Percentiles rank a stretch among this genome's conserved stretches.
phyloP scores from a whole-genome alignment of 2,113 vertebrate genomes.

The Ochotona curzoniae region DNA sequence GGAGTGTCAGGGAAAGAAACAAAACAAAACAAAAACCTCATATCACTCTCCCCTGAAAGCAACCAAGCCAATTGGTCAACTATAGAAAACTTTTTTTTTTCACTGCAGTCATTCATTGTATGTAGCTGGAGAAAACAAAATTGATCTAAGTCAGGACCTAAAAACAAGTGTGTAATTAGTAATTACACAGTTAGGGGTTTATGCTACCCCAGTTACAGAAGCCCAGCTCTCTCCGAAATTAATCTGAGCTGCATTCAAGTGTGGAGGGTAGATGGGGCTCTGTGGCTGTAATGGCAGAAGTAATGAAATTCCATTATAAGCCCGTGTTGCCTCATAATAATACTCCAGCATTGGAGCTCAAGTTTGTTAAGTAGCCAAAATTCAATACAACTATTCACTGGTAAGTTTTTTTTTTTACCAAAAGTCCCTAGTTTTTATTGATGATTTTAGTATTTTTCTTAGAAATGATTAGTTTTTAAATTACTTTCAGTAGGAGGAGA shows the following conservation, averaged over 20 bases:
- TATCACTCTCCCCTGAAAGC: conserved; percentile 16
- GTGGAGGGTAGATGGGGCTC: conserved; percentile 39
- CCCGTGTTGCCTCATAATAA: conserved; percentile 68
- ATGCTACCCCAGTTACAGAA: conserved; percentile 55
- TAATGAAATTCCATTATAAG: conserved; percentile 77
- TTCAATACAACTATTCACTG: conserved; percentile 70
- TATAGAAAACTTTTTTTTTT: background rate
- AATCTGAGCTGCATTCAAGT: conserved; percentile 38
- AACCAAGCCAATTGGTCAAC: conserved; percentile 40
- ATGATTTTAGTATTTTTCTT: conserved; percentile 79
- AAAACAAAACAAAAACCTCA: background rate
- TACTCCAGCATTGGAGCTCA: conserved; percentile 54
- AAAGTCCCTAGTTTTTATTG: conserved; percentile 75
- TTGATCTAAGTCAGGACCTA: conserved; percentile 48
- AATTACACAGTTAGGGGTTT: conserved; percentile 68
- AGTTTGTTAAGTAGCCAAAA: conserved; percentile 55
- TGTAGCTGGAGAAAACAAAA: conserved; percentile 66
- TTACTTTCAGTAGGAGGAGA: conserved; percentile 58
- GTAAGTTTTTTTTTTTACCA: conserved; percentile 55
- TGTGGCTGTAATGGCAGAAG: background rate
- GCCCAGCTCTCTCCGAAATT: conserved; percentile 62
- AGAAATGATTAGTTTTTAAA: conserved; percentile 79
- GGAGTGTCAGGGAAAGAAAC: background rate
- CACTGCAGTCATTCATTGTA: conserved; percentile 66
- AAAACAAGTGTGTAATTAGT: conserved; percentile 65